Conservation (phyloP, 2,888 invertebrate genomes). For the Drosophila nr. medialis region DNA sequence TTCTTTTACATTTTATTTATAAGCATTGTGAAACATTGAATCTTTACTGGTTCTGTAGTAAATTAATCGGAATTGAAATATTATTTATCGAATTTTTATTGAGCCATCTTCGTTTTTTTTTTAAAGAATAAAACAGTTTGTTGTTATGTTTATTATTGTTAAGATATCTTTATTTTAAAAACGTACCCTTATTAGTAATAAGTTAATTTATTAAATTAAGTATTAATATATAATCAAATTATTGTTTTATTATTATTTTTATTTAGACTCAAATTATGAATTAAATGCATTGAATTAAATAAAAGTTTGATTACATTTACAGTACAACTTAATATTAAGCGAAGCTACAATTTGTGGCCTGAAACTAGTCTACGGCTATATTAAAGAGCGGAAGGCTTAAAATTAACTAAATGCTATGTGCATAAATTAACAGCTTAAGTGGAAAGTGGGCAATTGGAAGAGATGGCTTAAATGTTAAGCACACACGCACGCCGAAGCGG, state of each 20-base stretch:
- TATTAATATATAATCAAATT: neutral
- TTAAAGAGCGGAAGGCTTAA: neutral
- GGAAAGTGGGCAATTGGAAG: neutral
- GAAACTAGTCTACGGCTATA: slow-evolving; percentile 2
- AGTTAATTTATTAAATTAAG: neutral
- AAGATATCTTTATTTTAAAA: neutral
- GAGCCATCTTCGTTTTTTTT: neutral
- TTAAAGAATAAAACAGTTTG: neutral
- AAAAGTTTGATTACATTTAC: slow-evolving; percentile 34
- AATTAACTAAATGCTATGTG: slow-evolving; percentile 24
- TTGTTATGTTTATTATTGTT: neutral
- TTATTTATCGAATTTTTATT: neutral
- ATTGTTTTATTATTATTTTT: neutral
- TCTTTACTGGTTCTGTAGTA: no score
- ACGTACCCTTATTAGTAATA: neutral
- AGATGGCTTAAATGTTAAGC: slow-evolving; percentile 21
- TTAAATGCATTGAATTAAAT: slow-evolving; percentile 40
- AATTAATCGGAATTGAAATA: neutral
- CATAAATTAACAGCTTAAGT: slow-evolving; percentile 12
- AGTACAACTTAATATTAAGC: slow-evolving; percentile 63
- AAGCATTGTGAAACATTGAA: neutral
- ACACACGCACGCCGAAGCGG: slow-evolving; percentile 7
- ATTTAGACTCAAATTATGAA: slow-evolving; percentile 9
- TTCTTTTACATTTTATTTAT: neutral
- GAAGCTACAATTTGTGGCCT: slow-evolving; percentile 1